Evolutionary conservation across 2,888 invertebrate genomes (phyloP), one percentile per base, ranked within the genome.

Genomic region (Sinelater perroti): DNA sequence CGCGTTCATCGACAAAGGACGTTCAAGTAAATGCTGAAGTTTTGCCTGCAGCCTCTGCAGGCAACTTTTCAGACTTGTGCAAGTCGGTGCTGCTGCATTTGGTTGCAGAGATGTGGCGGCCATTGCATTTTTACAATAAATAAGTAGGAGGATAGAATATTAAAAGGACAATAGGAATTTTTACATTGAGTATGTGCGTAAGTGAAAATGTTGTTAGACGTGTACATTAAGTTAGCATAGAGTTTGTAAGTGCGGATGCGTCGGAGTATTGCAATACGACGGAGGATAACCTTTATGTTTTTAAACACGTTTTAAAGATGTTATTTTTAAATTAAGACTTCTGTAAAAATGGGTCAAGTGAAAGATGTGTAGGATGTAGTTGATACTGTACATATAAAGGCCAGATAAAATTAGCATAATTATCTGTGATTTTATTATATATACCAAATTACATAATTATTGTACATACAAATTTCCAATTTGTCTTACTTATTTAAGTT

Each of bases 401-500:
- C 75, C 75, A 75, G 75, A 72, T 71, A 70, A 71, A 70, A 67
- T 76, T 76, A 74, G 75, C 31, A 56, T 60, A 60, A 60, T 60
- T 76, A 74, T 76, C 77, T 78, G 77, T 78, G 77, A 78, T 78
- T 76, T 76, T 72, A 73, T 72, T 74, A 74, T 71, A 71, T 64
- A 75, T 63, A 69, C 67, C 67, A 66, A 68, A 66, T 65, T 61
- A 66, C 59, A 72, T 64, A 56, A 73, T 68, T 64, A 63, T 45
- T 61, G 57, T 62, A 62, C 54, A 61, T 62, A 58, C 52, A 56
- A 50, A 62, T 57, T 54, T 52, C 58, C 53, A 58, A 56, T 28
- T 62, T 60, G 54, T 63, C 69, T 70, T 69, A 68, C 69, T 70
- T 71, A 67, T 68, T 71, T 71, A 71, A 70, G 70, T 72, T 67